phyloP scores from a whole-genome alignment of 2,888 invertebrate species.

The Cryptocheilus praepositus region DNA sequence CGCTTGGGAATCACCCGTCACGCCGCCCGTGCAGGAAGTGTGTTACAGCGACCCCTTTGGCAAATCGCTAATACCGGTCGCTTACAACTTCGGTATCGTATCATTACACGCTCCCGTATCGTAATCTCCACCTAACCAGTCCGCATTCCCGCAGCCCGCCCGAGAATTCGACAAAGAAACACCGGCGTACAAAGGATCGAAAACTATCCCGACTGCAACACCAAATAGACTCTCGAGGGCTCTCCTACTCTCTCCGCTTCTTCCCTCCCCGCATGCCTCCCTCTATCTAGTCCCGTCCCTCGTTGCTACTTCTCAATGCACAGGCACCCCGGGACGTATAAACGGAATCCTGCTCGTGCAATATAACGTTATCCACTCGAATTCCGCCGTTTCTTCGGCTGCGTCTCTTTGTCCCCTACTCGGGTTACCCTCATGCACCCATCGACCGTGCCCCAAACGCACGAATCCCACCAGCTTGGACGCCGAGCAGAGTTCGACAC shows the following conservation, averaged over 20 bases:
- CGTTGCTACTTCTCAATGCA: slow-evolving; percentile 9
- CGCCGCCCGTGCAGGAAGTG: too few species aligned
- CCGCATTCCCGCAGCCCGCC: too few species aligned
- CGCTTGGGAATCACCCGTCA: too few species aligned
- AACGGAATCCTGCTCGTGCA: slow-evolving; percentile 29
- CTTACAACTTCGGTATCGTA: too few species aligned
- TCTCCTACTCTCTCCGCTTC: neutral
- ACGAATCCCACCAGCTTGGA: slow-evolving; percentile 22
- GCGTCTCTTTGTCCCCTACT: slow-evolving; percentile 32
- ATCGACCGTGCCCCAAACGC: neutral
- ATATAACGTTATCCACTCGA: slow-evolving; percentile 41
- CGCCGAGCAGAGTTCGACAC: slow-evolving; percentile 47
- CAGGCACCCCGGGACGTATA: slow-evolving; percentile 29
- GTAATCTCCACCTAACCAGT: too few species aligned
- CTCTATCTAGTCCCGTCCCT: neutral
- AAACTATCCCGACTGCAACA: too few species aligned
- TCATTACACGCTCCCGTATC: too few species aligned
- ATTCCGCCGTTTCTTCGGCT: slow-evolving; percentile 23
- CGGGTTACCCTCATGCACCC: slow-evolving; percentile 26
- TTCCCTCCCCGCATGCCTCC: neutral
- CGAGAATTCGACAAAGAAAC: too few species aligned
- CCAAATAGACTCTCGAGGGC: too few species aligned
- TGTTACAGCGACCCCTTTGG: too few species aligned
- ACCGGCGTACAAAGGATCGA: too few species aligned
- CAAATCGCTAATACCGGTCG: too few species aligned